Evolutionary conservation across 2,888 invertebrate genomes (phyloP).

Genomic region (Eupithecia subfuscata): DNA sequence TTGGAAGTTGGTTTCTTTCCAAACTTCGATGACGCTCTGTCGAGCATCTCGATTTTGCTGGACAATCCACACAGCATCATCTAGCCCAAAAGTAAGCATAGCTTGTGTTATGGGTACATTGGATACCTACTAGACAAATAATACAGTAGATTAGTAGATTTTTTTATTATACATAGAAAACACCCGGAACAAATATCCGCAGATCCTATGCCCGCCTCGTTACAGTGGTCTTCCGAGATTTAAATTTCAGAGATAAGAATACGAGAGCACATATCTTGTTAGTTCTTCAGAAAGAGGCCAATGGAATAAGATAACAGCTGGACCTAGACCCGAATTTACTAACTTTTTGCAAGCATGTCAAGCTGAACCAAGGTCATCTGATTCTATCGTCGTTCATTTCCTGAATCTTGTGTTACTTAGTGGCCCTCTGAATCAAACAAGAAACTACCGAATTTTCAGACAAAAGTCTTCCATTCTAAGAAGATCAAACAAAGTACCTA

Average conservation of each 20-base stretch:
- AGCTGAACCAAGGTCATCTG: background rate
- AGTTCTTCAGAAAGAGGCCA: background rate
- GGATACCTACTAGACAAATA: too few species aligned
- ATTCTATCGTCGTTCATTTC: background rate
- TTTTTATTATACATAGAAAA: too few species aligned
- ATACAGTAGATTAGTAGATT: too few species aligned
- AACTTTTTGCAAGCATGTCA: background rate
- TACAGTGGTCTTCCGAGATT: background rate
- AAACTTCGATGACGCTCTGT: too few species aligned
- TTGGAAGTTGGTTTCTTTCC: too few species aligned
- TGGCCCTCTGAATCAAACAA: background rate
- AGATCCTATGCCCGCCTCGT: background rate
- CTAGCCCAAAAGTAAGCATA: too few species aligned
- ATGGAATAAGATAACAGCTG: background rate
- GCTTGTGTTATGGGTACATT: too few species aligned
- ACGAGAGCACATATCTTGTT: background rate
- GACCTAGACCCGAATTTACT: constrained; percentile 9
- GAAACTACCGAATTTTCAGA: background rate
- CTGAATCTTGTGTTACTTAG: background rate
- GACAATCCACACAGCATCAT: too few species aligned
- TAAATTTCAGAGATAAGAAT: background rate
- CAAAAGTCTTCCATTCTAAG: background rate
- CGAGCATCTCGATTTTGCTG: too few species aligned
- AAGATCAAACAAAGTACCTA: background rate
- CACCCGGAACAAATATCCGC: too few species aligned